Conservation (phyloP, 2,113 vertebrate species). For the Prinia subflava region DNA sequence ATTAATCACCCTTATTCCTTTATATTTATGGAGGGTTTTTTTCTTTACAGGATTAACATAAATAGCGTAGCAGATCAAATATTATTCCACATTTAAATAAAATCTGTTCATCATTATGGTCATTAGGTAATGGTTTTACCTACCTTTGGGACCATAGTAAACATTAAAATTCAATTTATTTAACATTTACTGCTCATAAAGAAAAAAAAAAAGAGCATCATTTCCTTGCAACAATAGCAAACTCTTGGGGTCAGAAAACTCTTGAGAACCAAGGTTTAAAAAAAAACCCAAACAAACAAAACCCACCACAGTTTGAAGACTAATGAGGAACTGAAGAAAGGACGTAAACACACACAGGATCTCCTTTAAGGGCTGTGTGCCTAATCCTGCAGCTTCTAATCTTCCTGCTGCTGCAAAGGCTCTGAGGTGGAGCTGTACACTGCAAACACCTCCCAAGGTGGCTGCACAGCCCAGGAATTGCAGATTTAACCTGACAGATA, state of each 20-base stretch:
- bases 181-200: slow-evolving; percentile 80
- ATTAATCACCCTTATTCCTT: slow-evolving; percentile 24
- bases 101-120: slow-evolving; percentile 74
- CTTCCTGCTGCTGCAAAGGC: background rate
- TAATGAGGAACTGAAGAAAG: background rate
- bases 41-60: slow-evolving; percentile 7
- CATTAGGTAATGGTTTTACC: slow-evolving; percentile 86
- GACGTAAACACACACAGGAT: background rate
- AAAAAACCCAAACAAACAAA: background rate
- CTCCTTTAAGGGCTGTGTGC: background rate
- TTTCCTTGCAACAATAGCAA: slow-evolving; percentile 70
- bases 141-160: slow-evolving; percentile 78
- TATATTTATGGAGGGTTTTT: background rate
- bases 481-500: background rate
- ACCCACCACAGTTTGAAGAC: background rate
- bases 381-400: background rate
- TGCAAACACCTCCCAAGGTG: background rate
- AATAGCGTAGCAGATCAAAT: slow-evolving; percentile 44
- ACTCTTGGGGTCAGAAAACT: slow-evolving; percentile 72
- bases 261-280: slow-evolving; percentile 63
- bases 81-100: slow-evolving; percentile 71
- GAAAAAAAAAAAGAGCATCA: slow-evolving; percentile 68
- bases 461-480: background rate
- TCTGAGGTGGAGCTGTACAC: background rate
- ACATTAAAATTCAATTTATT: slow-evolving; percentile 92